Conservation (phyloP, 2,888 invertebrate species). For the Hirtodrosophila histrioides region DNA sequence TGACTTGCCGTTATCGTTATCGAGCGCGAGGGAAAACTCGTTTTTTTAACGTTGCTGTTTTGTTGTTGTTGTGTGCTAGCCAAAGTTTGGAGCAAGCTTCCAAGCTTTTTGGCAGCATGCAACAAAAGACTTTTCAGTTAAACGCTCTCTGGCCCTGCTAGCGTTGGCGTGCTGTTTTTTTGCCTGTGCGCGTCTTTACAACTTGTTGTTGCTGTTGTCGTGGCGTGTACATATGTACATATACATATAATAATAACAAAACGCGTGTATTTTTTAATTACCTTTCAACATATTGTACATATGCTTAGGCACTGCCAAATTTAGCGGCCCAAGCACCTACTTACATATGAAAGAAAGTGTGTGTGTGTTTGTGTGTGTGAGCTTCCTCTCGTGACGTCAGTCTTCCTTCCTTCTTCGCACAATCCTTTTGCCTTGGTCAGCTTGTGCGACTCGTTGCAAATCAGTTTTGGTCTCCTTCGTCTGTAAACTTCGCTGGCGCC, state of each 20-base stretch:
- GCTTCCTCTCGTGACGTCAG: slow-evolving; percentile 55
- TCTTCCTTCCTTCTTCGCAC: slow-evolving; percentile 12
- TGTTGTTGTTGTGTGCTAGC: slow-evolving; percentile 9
- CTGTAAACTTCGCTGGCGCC: slow-evolving; percentile 36
- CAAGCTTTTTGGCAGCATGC: slow-evolving; percentile 62
- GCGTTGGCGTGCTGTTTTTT: slow-evolving; percentile 41
- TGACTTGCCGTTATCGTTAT: slow-evolving; percentile 29
- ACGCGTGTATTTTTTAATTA: slow-evolving; percentile 54
- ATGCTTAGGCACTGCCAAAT: slow-evolving; percentile 61
- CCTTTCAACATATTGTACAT: slow-evolving; percentile 41
- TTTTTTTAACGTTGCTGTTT: slow-evolving; percentile 29
- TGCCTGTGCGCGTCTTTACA: slow-evolving; percentile 34
- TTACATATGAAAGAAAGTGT: slow-evolving; percentile 5
- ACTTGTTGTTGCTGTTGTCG: slow-evolving; percentile 49
- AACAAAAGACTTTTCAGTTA: slow-evolving; percentile 62
- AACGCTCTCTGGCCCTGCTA: slow-evolving; percentile 57
- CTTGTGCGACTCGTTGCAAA: slow-evolving; percentile 9
- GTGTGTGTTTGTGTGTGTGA: slow-evolving; percentile 9
- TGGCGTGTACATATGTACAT: slow-evolving; percentile 34
- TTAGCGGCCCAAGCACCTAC: slow-evolving; percentile 22
- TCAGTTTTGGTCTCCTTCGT: slow-evolving; percentile 1
- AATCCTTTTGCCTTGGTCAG: slow-evolving; percentile 42
- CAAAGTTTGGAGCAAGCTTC: slow-evolving; percentile 43
- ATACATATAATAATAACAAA: slow-evolving; percentile 35
- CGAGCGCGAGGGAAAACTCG: slow-evolving; percentile 51